Percentiles rank a stretch among this genome's conserved stretches.
Conservation (phyloP, 2,888 invertebrate species). For the Ganaspis brasiliensis region DNA sequence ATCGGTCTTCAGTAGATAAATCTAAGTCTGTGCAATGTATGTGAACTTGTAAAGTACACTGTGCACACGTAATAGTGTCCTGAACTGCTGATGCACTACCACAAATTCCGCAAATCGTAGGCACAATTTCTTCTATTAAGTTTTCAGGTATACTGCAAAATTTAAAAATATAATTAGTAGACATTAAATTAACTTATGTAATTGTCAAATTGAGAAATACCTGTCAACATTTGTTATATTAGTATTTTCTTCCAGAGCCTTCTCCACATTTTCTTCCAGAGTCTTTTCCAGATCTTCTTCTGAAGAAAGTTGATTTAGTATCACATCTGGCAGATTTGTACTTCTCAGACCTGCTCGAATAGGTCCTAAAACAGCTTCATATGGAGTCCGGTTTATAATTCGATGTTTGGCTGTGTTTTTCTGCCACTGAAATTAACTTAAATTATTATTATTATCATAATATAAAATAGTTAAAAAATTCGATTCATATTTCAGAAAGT, state of each 20-base stretch:
- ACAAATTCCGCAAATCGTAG: too few species aligned
- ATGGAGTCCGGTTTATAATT: constrained; percentile 64
- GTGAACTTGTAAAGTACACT: too few species aligned
- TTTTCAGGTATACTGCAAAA: background rate
- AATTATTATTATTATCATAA: constrained; percentile 3
- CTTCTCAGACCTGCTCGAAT: constrained; percentile 34
- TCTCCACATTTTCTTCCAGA: background rate
- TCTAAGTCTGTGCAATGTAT: too few species aligned
- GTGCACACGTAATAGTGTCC: too few species aligned
- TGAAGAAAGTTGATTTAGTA: constrained; percentile 6
- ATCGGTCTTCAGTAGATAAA: background rate
- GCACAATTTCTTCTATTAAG: background rate
- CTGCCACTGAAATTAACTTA: constrained; percentile 51
- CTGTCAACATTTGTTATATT: background rate
- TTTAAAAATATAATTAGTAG: constrained; percentile 34
- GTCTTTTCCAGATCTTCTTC: constrained; percentile 1
- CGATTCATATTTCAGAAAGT: too few species aligned
- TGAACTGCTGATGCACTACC: too few species aligned
- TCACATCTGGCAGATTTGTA: background rate
- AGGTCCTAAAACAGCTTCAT: constrained; percentile 67
- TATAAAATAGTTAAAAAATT: too few species aligned
- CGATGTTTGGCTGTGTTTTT: constrained; percentile 61
- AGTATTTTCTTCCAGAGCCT: background rate
- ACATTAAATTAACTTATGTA: background rate
- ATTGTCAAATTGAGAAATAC: constrained; percentile 2